Conservation (phyloP, 2,797 vertebrate species). For the Leuciscus waleckii region DNA sequence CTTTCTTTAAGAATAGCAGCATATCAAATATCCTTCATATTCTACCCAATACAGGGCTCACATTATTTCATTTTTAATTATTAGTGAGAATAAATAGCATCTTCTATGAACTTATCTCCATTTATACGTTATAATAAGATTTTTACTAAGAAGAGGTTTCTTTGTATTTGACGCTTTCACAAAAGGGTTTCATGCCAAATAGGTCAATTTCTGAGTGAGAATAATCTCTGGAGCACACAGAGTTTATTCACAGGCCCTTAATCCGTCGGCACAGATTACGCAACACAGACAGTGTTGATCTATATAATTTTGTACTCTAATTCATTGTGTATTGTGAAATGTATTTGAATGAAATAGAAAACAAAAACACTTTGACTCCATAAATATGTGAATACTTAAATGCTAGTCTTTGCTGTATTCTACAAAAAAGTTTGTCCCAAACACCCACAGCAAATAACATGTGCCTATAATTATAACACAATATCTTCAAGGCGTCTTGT, state of each 20-base stretch:
- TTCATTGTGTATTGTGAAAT: slow-evolving; percentile 10
- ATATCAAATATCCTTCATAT: neutral
- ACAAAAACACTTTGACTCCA: neutral
- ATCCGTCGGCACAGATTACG: slow-evolving; percentile 26
- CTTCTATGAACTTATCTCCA: slow-evolving; percentile 12
- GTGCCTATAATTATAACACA: slow-evolving; percentile 2
- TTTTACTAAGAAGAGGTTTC: slow-evolving; percentile 28
- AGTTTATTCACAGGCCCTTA: slow-evolving; percentile 29
- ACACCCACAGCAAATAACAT: slow-evolving; percentile 25
- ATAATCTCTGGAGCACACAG: slow-evolving; percentile 43
- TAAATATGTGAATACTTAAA: neutral
- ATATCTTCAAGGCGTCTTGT: slow-evolving; percentile 4
- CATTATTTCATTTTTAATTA: neutral
- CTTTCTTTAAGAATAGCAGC: neutral
- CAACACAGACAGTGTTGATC: slow-evolving; percentile 28
- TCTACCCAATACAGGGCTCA: neutral
- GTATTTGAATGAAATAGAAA: neutral
- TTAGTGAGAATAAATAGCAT: slow-evolving; percentile 9
- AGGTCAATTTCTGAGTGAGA: slow-evolving; percentile 29
- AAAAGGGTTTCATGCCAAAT: slow-evolving; percentile 31
- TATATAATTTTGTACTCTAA: neutral
- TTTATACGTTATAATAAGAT: slow-evolving; percentile 6
- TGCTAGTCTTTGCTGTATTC: neutral
- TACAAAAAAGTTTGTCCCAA: slow-evolving; percentile 13
- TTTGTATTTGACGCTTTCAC: slow-evolving; percentile 9